A percentile compares a stretch with the other conserved stretches of the same genome.
phyloP scores from a whole-genome alignment of 2,888 invertebrate genomes.

The Phorcus lineatus region DNA sequence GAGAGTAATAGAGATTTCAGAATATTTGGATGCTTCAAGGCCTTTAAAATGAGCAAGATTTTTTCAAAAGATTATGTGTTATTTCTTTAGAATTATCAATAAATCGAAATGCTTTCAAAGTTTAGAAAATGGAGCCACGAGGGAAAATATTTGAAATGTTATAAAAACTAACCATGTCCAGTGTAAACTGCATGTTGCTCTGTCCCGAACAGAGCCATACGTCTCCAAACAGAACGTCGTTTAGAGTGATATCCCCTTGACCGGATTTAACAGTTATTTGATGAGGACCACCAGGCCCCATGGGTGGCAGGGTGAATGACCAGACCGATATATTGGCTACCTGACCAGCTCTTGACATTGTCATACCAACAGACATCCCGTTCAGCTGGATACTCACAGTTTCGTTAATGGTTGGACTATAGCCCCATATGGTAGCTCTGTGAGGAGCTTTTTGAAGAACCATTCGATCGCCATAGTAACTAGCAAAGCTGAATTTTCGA shows the following conservation, averaged over 20 bases:
- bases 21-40: no score
- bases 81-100: no score
- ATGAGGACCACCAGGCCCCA: conserved; percentile 47
- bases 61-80: no score
- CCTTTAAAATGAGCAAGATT: no score
- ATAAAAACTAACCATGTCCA: conserved; percentile 42
- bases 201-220: conserved; percentile 73
- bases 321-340: conserved; percentile 40
- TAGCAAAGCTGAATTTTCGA: conserved; percentile 36
- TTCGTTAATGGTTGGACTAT: conserved; percentile 45
- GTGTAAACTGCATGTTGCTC: conserved; percentile 66
- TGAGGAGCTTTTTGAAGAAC: conserved; percentile 62
- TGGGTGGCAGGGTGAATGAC: conserved; percentile 48
- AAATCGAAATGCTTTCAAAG: no score
- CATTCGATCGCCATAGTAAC: conserved; percentile 63
- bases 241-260: conserved; percentile 44
- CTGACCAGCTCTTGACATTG: not conserved
- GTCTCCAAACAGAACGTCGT: conserved; percentile 70
- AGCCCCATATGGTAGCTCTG: conserved; percentile 62
- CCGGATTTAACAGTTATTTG: conserved; percentile 48
- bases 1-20: no score
- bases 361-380: not conserved
- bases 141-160: no score
- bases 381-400: conserved; percentile 38
- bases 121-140: no score